Base-by-base conservation (phyloP, 2,797 vertebrate genomes). In the Gymnopithys bicolor region DNA sequence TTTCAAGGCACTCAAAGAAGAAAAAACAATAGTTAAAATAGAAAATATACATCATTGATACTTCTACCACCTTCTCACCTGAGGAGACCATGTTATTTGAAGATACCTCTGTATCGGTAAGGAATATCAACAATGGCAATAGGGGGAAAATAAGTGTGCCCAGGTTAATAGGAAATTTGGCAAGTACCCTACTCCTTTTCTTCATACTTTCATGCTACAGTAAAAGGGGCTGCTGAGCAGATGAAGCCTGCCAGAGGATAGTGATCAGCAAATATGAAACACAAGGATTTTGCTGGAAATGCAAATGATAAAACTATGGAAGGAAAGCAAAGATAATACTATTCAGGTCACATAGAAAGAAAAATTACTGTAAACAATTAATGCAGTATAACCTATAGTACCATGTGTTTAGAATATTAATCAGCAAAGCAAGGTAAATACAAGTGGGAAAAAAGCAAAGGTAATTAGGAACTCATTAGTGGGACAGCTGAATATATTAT, bases 401-500 rank as follows among this genome's bases (percentile, higher is more conserved):
- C 17, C 7, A 6, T 69, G 88, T 91, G 83, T 73, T 84, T 90
- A 52, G 90, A 95, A 95, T 96, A 88, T 73, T 84, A 95, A 96
- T 89, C 89, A 87, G 56, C 52, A 94, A 90, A 88, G 35, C 23
- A 83, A 93, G 87, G 73, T 94, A 96, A 86, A 58, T 22, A 73
- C n/a, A 69, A 86, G 27, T 62, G 66, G 69, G 60, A 10, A 64
- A 85, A 90, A 90, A 79, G 35, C 43, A 79, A 88, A 77, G 32
- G 51, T 94, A 95, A 96, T 96, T 95, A 94, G 53, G 59, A 94
- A 81, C 59, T 95, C 90, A 79, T 96, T 94, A 96, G 35, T 59
- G 39, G 93, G 87, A 78, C 91, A 88, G 91, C 51, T 88, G 91
- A 96, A 96, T 93, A 94, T 75, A 92, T 96, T 93, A 92, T 51